A percentile compares a stretch with the other conserved stretches of the same genome.
Conservation (phyloP, 2,888 invertebrate species). For the Drepana falcataria region DNA sequence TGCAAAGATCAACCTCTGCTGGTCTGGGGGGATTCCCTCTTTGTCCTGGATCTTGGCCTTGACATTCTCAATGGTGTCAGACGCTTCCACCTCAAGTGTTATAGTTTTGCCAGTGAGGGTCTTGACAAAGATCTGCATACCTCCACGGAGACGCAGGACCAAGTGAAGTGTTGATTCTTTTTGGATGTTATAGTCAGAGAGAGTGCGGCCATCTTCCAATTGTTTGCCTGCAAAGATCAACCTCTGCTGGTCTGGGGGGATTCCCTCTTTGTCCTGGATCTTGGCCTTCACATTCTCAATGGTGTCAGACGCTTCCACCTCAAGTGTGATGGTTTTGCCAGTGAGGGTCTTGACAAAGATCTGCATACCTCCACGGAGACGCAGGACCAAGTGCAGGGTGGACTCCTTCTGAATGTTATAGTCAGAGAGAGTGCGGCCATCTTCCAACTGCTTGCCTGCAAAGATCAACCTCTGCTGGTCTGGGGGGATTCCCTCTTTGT, state of each 20-base stretch:
- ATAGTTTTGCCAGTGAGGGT: slow-evolving; percentile 55
- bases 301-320: slow-evolving; percentile 51
- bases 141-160: slow-evolving; percentile 54
- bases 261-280: slow-evolving; percentile 56
- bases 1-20: slow-evolving; percentile 52
- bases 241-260: slow-evolving; percentile 55
- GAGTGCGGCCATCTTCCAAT: slow-evolving; percentile 56
- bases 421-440: slow-evolving; percentile 51
- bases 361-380: slow-evolving; percentile 60
- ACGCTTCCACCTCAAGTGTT: slow-evolving; percentile 48
- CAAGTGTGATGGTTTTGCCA: slow-evolving; percentile 52
- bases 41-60: slow-evolving; percentile 61
- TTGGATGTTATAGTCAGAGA: slow-evolving; percentile 61
- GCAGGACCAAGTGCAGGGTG: slow-evolving; percentile 44
- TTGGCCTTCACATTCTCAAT: slow-evolving; percentile 61
- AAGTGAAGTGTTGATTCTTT: slow-evolving; percentile 59
- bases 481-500: slow-evolving; percentile 57
- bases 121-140: slow-evolving; percentile 58
- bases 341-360: slow-evolving; percentile 57
- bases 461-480: slow-evolving; percentile 59
- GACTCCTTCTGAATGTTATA: slow-evolving; percentile 59
- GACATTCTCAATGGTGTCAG: slow-evolving; percentile 55
- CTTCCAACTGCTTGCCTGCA: slow-evolving; percentile 53
- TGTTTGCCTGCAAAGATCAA: slow-evolving; percentile 58
- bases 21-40: slow-evolving; percentile 56